Evolutionary conservation across 1,140 invertebrate species (phyloP).

Genomic region (Temnothorax nylanderi): DNA sequence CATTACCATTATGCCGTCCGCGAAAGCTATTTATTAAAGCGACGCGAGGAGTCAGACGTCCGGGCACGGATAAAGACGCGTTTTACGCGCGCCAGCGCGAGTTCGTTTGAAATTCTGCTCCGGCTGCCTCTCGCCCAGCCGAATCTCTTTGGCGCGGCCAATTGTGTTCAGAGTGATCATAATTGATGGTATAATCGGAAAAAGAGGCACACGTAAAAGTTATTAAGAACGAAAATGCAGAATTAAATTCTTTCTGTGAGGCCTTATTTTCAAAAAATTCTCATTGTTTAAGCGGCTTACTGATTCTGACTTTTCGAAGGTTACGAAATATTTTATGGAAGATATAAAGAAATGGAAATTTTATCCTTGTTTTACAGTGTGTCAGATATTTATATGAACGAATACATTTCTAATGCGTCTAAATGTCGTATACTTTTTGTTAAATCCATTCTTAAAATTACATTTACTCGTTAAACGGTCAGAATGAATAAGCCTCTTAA

Average conservation of each 20-base stretch:
- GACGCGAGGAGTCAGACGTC: conserved; percentile 14
- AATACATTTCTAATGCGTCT: neutral
- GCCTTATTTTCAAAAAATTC: neutral
- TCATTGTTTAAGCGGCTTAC: neutral
- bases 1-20: conserved; percentile 72
- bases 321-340: neutral
- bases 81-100: conserved; percentile 51
- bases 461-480: neutral
- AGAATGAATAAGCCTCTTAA: neutral
- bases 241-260: neutral
- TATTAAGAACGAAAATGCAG: neutral
- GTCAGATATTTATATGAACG: neutral
- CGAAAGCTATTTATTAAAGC: conserved; percentile 72
- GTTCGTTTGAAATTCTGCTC: conserved; percentile 58
- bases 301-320: neutral
- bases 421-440: neutral
- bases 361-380: too few species aligned
- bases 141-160: neutral
- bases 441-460: neutral
- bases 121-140: neutral
- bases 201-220: neutral
- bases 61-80: conserved; percentile 56
- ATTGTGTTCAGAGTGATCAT: neutral
- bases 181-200: neutral
- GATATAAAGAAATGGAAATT: neutral